phyloP scores from a whole-genome alignment of 2,113 vertebrate genomes.

The Anhinga anhinga region DNA sequence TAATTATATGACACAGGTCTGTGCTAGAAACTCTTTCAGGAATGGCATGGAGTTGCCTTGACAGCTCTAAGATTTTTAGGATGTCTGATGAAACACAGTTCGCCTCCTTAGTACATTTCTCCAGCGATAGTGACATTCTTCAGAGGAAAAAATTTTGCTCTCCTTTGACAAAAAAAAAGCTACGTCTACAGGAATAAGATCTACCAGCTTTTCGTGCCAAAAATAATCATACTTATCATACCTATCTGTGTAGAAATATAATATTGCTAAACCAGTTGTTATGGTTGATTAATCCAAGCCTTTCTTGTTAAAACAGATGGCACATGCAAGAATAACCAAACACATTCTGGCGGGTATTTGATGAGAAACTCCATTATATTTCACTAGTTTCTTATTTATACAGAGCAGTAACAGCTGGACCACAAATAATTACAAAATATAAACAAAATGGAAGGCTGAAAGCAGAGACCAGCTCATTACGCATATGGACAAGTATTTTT shows the following conservation, averaged over 20 bases:
- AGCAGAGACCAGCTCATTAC: background rate
- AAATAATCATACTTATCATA: slow-evolving; percentile 34
- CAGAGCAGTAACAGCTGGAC: background rate
- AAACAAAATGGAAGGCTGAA: slow-evolving; percentile 40
- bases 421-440: slow-evolving; percentile 26
- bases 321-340: slow-evolving; percentile 33
- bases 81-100: background rate
- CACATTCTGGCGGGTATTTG: background rate
- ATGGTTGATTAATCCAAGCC: slow-evolving; percentile 40
- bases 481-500: background rate
- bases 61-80: background rate
- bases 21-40: background rate
- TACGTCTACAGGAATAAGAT: background rate
- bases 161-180: background rate
- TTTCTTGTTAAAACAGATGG: slow-evolving; percentile 43
- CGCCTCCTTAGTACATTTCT: background rate
- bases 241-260: slow-evolving; percentile 13
- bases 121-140: background rate
- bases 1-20: background rate
- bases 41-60: background rate
- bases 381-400: slow-evolving; percentile 31
- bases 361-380: slow-evolving; percentile 30
- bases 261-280: slow-evolving; percentile 36
- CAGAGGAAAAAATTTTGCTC: background rate
- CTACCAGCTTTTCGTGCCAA: slow-evolving; percentile 5